A percentile compares a stretch with the other conserved stretches of the same genome.
Conservation (phyloP, 1,140 invertebrate species). For the Agrilus planipennis region DNA sequence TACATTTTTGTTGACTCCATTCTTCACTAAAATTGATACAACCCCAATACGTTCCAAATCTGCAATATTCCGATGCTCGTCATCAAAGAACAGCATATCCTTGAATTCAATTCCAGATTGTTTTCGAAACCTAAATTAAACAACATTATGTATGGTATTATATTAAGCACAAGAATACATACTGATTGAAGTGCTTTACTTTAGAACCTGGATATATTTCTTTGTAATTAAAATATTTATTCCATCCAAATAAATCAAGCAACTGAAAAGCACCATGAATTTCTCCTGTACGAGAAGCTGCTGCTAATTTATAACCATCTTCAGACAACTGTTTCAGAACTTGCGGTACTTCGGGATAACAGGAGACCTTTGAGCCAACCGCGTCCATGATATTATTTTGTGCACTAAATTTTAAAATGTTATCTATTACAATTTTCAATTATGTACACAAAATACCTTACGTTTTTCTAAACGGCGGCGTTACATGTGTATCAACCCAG, state of each 20-base stretch:
- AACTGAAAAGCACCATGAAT: slow-evolving; percentile 52
- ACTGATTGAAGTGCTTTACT: slow-evolving; percentile 56
- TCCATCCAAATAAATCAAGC: slow-evolving; percentile 55
- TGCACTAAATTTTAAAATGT: slow-evolving; percentile 23
- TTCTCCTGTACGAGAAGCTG: slow-evolving; percentile 57
- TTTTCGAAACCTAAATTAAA: slow-evolving; percentile 43
- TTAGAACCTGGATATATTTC: slow-evolving; percentile 69
- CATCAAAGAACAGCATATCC: slow-evolving; percentile 64
- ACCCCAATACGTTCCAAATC: slow-evolving; percentile 46
- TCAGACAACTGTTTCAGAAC: slow-evolving; percentile 44
- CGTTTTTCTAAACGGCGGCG: slow-evolving; percentile 49
- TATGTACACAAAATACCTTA: slow-evolving; percentile 16
- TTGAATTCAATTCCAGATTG: slow-evolving; percentile 42
- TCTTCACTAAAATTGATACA: slow-evolving; percentile 40
- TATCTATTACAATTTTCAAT: background rate
- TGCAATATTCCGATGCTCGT: slow-evolving; percentile 49
- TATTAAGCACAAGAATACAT: slow-evolving; percentile 24
- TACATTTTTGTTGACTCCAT: slow-evolving; percentile 39
- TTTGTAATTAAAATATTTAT: slow-evolving; percentile 55
- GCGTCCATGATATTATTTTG: slow-evolving; percentile 42
- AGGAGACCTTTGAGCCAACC: slow-evolving; percentile 37
- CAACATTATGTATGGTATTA: background rate
- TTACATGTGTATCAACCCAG: slow-evolving; percentile 61
- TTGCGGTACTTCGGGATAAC: slow-evolving; percentile 48
- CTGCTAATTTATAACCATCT: slow-evolving; percentile 45